Base-by-base conservation (phyloP, 2,888 invertebrate genomes). In the Polydesmus complanatus region DNA sequence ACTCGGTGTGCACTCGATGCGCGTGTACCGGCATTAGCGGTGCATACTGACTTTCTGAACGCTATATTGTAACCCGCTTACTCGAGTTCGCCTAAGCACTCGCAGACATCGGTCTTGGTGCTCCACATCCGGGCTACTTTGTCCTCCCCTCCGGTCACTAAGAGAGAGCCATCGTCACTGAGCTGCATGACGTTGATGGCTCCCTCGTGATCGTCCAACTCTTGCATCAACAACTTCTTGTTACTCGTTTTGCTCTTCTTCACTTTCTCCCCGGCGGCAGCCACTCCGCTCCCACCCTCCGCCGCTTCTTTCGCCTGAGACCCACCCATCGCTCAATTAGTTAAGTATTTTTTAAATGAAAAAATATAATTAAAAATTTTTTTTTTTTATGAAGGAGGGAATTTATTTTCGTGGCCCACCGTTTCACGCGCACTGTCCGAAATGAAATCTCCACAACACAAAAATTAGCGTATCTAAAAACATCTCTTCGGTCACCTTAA, bases 71-170 rank as follows among this genome's bases (percentile, higher is more conserved):
- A 14, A 5, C 14, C 8, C 37, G 23, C 65, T 65, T 52, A 66
- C 59, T 70, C 66, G 56, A 77, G 67, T 2, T 74, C 72, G 2
- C 76, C 78, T 26, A 78, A 71, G 63, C 77, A 76, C 65, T 78
- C 77, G 62, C 73, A 73, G 5, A 69, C 67, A 3, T 70, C 68
- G 0, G 75, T 75, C 61, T 72, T 71, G 2, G 77, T 74, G 62
- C 74, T 73, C 78, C 78, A 78, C 60, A 78, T 69, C 23, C 76
- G 66, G 1, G 73, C 73, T 1, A 74, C 75, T 63, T 69, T 70
- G 66, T 78, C 78, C 62, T 78, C 78, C 23, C 75, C 74, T 8
- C 78, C 78, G 1, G 77, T 76, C 0, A 74, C 74, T 48, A 78
- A 67, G 1, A 78, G 72, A 11, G 76, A 75, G 2, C 72, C 72